phyloP scores from a whole-genome alignment of 2,113 vertebrate genomes.

The Oreotrochilus melanogaster region DNA sequence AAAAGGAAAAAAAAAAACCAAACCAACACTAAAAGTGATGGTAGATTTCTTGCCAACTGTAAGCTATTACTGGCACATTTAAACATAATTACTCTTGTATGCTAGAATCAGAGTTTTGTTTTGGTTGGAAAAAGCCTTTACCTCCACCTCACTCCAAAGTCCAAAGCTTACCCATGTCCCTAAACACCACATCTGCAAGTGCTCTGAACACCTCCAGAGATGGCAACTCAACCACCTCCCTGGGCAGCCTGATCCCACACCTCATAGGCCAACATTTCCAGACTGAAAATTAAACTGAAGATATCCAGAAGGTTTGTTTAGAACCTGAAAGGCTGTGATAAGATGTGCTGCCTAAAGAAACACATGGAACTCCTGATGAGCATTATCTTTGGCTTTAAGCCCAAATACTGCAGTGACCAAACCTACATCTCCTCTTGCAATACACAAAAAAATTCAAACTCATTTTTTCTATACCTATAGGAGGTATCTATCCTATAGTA shows the following conservation, averaged over 20 bases:
- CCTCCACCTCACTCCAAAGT: too few species aligned
- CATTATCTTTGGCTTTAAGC: background rate
- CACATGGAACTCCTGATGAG: background rate
- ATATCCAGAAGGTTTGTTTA: background rate
- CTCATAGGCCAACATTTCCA: background rate
- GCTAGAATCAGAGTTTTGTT: background rate
- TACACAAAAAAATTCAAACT: background rate
- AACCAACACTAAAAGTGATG: too few species aligned
- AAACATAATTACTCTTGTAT: background rate
- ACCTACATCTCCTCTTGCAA: background rate
- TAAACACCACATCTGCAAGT: too few species aligned
- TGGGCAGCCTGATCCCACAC: background rate
- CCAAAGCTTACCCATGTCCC: too few species aligned
- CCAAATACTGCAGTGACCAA: background rate
- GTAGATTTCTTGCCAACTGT: background rate
- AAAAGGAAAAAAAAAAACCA: background rate
- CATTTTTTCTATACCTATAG: background rate
- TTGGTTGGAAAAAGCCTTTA: too few species aligned
- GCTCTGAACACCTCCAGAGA: too few species aligned
- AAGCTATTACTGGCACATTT: background rate
- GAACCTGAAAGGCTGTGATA: background rate
- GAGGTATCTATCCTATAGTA: background rate
- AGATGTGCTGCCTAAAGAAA: background rate
- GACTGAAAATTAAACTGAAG: background rate
- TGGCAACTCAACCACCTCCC: too few species aligned